phyloP scores from a whole-genome alignment of 2,113 vertebrate species.

The Brevimyrus niger region DNA sequence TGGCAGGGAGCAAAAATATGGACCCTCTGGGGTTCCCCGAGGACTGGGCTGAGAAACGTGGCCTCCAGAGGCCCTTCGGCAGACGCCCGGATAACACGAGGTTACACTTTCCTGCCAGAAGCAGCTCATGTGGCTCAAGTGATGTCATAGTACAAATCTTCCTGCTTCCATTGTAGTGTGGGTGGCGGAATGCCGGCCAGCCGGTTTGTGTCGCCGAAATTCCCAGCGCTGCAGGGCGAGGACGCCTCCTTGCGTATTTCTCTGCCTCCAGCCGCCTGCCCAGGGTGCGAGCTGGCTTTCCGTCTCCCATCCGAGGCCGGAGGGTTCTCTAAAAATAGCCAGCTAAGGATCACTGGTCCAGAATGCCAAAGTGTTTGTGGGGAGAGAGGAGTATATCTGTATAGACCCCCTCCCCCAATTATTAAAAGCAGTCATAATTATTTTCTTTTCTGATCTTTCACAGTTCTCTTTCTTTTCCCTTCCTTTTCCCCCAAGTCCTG shows the following conservation, averaged over 20 bases:
- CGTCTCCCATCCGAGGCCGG: not conserved
- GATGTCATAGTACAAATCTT: not conserved
- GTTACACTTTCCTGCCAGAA: not conserved
- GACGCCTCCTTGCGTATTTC: not conserved
- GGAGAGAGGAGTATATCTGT: not conserved
- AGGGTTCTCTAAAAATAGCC: not conserved
- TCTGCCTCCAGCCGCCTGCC: not conserved
- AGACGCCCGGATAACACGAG: not conserved
- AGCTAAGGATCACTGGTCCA: not conserved
- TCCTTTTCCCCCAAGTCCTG: constrained; percentile 14
- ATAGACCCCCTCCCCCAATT: not conserved
- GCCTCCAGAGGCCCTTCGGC: not conserved
- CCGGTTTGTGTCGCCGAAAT: not conserved
- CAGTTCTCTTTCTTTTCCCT: not conserved
- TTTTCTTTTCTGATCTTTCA: not conserved
- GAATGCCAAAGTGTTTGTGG: not conserved
- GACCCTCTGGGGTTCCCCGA: not conserved
- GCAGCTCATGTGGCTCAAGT: not conserved
- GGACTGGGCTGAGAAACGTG: not conserved
- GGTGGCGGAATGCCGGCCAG: not conserved
- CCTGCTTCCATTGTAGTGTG: not conserved
- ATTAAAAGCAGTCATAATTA: not conserved
- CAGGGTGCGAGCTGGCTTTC: not conserved
- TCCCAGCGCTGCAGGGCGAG: not conserved
- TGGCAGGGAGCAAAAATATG: not conserved